Conservation (phyloP, 92 coral and sea anemone species). For the Palythoa grandis region DNA sequence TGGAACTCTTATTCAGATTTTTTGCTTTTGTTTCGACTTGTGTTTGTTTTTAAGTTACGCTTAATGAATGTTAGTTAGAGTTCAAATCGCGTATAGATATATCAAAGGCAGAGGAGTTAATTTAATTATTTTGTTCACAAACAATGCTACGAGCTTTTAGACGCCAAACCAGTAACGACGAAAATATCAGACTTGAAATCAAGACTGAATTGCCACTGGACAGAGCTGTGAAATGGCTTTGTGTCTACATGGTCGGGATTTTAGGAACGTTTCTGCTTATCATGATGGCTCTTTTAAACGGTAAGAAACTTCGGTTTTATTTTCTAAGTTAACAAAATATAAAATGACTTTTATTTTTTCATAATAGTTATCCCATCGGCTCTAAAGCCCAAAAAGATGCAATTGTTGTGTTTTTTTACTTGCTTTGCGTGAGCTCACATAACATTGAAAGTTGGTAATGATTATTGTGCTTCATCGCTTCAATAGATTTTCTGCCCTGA, state of each 20-base stretch:
- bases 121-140: background rate
- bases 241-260: constrained; percentile 65
- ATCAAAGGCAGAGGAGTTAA: background rate
- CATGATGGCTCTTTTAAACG: constrained; percentile 62
- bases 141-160: constrained; percentile 19
- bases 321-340: background rate
- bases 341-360: too few relatives aligned
- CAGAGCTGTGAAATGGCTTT: constrained; percentile 67
- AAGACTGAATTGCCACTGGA: constrained; percentile 73
- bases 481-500: too few relatives aligned
- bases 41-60: constrained; percentile 33
- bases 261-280: constrained; percentile 66
- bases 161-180: background rate
- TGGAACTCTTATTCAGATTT: background rate
- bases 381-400: too few relatives aligned
- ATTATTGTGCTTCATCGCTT: too few relatives aligned
- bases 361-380: too few relatives aligned
- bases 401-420: too few relatives aligned
- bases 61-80: background rate
- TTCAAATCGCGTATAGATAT: background rate
- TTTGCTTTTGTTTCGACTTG: background rate
- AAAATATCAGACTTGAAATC: constrained; percentile 26
- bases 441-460: too few relatives aligned
- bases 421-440: too few relatives aligned
- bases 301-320: constrained; percentile 48